These are phyloP conservation scores for Toxotes jaculatrix DNA, from an alignment of 2,113 vertebrate species.

Conservation along the genomic window DNA sequence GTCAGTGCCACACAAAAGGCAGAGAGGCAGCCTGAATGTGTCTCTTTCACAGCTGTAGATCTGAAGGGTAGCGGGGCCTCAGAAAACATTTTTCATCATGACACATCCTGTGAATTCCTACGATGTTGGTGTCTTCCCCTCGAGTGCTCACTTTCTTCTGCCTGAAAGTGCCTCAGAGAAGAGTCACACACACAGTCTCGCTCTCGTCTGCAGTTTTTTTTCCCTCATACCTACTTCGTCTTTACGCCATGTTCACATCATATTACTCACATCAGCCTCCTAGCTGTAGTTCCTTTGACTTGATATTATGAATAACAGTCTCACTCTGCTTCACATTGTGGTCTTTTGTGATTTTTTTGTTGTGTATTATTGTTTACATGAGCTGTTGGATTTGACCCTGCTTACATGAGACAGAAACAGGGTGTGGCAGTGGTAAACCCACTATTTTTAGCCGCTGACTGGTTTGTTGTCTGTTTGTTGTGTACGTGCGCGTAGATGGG, in stretches of 20 bases:
- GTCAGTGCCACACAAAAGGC: constrained; percentile 30
- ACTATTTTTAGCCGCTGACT: constrained; percentile 51
- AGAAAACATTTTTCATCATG: constrained; percentile 23
- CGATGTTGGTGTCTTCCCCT: neutral
- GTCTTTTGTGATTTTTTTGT: too few relatives aligned
- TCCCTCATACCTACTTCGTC: too few relatives aligned
- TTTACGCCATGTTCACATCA: too few relatives aligned
- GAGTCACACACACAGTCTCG: too few relatives aligned
- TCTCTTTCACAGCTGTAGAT: constrained; percentile 24
- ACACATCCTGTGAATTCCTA: constrained; percentile 43
- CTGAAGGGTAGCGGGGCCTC: constrained; percentile 11
- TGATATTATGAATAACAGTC: too few relatives aligned
- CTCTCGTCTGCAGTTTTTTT: too few relatives aligned
- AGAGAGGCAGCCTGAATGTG: constrained; percentile 9
- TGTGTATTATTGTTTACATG: too few relatives aligned
- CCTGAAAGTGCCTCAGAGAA: neutral
- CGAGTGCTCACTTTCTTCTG: neutral
- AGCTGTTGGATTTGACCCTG: too few relatives aligned
- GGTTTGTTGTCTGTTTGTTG: constrained; percentile 20
- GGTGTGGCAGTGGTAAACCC: constrained; percentile 17
- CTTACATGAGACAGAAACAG: neutral
- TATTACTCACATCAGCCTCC: too few relatives aligned
- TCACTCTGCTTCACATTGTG: too few relatives aligned
- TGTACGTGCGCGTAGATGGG: constrained; percentile 27
- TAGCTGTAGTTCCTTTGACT: too few relatives aligned